Conservation (phyloP, 1,140 invertebrate species). For the Macrotrachela quadricornifera region DNA sequence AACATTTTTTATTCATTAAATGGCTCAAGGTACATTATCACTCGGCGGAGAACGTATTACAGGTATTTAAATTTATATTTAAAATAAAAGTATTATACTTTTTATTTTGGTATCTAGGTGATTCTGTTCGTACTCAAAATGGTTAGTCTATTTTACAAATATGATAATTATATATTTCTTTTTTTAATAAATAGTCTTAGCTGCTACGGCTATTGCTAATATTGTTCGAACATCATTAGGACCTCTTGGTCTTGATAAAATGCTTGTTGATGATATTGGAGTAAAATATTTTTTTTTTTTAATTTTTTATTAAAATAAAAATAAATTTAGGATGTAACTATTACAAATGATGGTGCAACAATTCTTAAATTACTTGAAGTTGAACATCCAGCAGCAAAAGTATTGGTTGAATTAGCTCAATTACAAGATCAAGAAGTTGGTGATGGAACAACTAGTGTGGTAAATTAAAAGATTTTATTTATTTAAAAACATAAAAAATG, state of each 20-base stretch:
- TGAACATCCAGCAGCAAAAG: slow-evolving; percentile 89
- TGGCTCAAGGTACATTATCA: not conserved
- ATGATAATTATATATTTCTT: too few relatives aligned
- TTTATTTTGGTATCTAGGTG: not conserved
- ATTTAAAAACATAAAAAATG: not conserved
- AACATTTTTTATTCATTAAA: too few relatives aligned
- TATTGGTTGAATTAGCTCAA: slow-evolving; percentile 85
- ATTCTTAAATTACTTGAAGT: slow-evolving; percentile 88
- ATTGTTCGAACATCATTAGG: slow-evolving; percentile 96
- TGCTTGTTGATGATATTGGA: slow-evolving; percentile 98
- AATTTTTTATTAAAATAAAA: not conserved
- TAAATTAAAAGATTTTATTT: slow-evolving; percentile 28
- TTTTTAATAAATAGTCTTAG: slow-evolving; percentile 48
- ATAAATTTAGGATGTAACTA: slow-evolving; percentile 59
- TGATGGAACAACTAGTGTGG: slow-evolving; percentile 96
- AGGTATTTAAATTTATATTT: not conserved
- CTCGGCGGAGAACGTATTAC: slow-evolving; percentile 3
- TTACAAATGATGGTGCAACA: slow-evolving; percentile 98
- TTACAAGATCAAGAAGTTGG: slow-evolving; percentile 91
- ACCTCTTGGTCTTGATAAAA: slow-evolving; percentile 94
- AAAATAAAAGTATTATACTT: too few relatives aligned
- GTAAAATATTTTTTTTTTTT: slow-evolving; percentile 35
- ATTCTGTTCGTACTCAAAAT: slow-evolving; percentile 29
- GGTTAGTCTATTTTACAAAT: slow-evolving; percentile 37
- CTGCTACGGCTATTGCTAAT: slow-evolving; percentile 78